phyloP scores from a whole-genome alignment of 2,888 invertebrate species.

The Ptilodon capucinus region DNA sequence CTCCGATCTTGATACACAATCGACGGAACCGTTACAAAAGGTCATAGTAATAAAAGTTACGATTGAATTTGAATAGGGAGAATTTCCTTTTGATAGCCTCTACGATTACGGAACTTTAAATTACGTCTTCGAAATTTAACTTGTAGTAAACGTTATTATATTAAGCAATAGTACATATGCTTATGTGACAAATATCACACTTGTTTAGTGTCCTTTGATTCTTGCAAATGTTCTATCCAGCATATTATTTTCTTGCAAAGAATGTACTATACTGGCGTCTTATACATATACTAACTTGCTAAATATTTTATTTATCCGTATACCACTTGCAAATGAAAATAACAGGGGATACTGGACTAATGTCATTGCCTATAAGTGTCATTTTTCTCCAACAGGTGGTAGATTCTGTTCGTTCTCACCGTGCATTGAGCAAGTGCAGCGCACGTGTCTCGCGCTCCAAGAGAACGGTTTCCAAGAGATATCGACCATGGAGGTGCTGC shows the following conservation, averaged over 20 bases:
- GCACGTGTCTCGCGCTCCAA: conserved; percentile 88
- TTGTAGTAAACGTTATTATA: neutral
- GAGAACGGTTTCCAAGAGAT: conserved; percentile 92
- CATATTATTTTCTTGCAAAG: too few relatives aligned
- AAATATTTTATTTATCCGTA: too few relatives aligned
- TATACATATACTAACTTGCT: too few relatives aligned
- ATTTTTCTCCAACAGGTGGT: conserved; percentile 85
- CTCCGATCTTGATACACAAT: conserved; percentile 36
- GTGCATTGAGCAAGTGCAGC: conserved; percentile 99
- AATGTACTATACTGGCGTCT: too few relatives aligned
- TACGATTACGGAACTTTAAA: neutral
- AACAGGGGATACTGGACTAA: too few relatives aligned
- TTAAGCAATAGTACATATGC: too few relatives aligned
- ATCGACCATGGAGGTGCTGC: conserved; percentile 93
- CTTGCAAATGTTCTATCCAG: too few relatives aligned
- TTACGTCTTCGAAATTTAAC: neutral
- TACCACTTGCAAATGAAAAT: too few relatives aligned
- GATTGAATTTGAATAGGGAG: neutral
- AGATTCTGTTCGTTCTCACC: conserved; percentile 99
- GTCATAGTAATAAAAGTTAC: conserved; percentile 1
- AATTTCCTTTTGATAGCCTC: neutral
- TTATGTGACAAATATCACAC: too few relatives aligned
- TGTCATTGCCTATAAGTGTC: neutral
- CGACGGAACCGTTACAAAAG: conserved; percentile 33
- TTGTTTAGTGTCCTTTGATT: too few relatives aligned